Base-by-base conservation (phyloP, 1,140 invertebrate species). In the Augochlora pura region DNA sequence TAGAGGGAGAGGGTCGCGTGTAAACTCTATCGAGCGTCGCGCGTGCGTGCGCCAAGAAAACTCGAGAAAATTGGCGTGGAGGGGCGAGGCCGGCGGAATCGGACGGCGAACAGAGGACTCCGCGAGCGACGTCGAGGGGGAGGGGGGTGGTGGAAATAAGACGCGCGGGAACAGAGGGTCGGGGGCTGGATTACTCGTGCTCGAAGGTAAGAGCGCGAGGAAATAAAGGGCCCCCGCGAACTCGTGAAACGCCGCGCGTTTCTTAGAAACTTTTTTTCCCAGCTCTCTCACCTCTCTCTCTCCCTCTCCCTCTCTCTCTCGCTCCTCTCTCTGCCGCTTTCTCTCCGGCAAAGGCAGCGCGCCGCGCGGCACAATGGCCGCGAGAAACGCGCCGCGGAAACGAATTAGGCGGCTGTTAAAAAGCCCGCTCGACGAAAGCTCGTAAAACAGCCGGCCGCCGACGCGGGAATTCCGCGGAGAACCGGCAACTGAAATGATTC, bases 161-260 rank as follows among this genome's bases (percentile, higher is more conserved):
- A n/a, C 23, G 25, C 14, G 32, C 21, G 1, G 18, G 21, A 46
- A 8, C 25, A 14, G 66, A 54, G 42, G 38, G 62, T 52, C 66
- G 62, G 75, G 77, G 76, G 77, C 67, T 23, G 42, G 65, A 83
- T 77, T 83, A 77, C 64, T 81, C 67, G 74, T 60, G 12, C 54
- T 62, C 38, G 54, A 68, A 52, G 80, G 63, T 85, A 76, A 86
- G 74, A 82, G 80, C 79, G 71, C 57, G 80, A 21, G 65, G 76
- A 85, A 85, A 82, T 86, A 86, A 86, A 85, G 84, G 75, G 42
- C 42, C 80, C 78, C 67, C 80, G 79, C 77, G 82, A 82, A 78
- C 80, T 82, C 72, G 71, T 75, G 79, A 75, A 81, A 74, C 77
- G 83, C 72, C 71, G 66, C 75, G 46, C 9, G 49, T 84, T 86